Evolutionary conservation across 1,140 invertebrate genomes (phyloP), one percentile per base, ranked within the genome.

Genomic region (Helicoverpa armigera): DNA sequence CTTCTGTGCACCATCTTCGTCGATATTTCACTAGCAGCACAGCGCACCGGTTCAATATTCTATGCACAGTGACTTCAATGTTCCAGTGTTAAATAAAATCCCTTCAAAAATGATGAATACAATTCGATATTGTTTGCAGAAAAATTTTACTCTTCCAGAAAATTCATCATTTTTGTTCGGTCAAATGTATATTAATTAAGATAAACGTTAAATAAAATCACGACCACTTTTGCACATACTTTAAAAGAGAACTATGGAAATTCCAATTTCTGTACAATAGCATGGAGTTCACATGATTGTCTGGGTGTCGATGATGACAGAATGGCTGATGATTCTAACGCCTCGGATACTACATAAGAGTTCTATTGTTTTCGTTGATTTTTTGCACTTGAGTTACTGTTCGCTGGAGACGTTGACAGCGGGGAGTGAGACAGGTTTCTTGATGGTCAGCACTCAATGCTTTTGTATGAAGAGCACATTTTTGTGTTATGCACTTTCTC

Each of bases 381-480:
- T 88, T 75, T 89, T 83, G 89, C 89, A 90, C 90, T 89, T 88
- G 77, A 85, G 74, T 89, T 89, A 87, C 84, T 87, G 85, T 86
- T 72, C 89, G 85, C 61, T 65, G 87, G 81, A 90, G 85, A 86
- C 85, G 85, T 89, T 86, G 82, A 87, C 84, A 85, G 81, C 85
- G 82, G 85, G 79, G 83, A 84, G 81, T 84, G 84, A 83, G 48
- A 50, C 61, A 88, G 83, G 85, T 86, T 88, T 87, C 84, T 87
- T 88, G 82, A 82, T 88, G 85, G 86, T 90, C 87, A 89, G 87
- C 91, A 92, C 92, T 84, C 79, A 85, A 80, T 88, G 90, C 90
- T 92, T 94, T 84, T 93, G 88, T 90, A 88, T 94, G 88, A 89
- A 87, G 82, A 93, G 94, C 92, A 94, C 93, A 87, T 90, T 90